Conservation (phyloP, 2,113 vertebrate species). For the Entelurus aequoreus region DNA sequence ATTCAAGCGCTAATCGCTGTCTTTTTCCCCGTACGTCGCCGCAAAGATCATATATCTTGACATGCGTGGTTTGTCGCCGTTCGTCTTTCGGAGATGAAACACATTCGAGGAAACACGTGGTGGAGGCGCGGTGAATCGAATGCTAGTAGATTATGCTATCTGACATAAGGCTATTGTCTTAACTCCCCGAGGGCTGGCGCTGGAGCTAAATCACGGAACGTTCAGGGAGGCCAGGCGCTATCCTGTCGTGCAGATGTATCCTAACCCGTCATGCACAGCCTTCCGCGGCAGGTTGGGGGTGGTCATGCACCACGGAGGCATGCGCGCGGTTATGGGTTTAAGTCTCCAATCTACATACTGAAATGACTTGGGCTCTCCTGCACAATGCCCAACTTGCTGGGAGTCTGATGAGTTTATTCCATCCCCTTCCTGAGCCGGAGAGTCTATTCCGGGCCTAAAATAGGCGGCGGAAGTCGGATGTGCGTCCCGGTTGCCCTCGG, state of each 20-base stretch:
- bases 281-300: slow-evolving; percentile 67
- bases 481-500: slow-evolving; percentile 57
- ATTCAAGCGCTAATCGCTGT: slow-evolving; percentile 30
- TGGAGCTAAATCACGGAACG: slow-evolving; percentile 55
- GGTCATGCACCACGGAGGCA: slow-evolving; percentile 55
- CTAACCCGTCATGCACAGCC: slow-evolving; percentile 64
- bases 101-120: slow-evolving; percentile 46
- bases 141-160: slow-evolving; percentile 57
- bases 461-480: slow-evolving; percentile 51
- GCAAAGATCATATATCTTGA: slow-evolving; percentile 42
- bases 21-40: slow-evolving; percentile 25
- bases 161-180: slow-evolving; percentile 62
- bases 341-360: slow-evolving; percentile 69
- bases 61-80: slow-evolving; percentile 24
- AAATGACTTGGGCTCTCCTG: slow-evolving; percentile 63
- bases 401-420: slow-evolving; percentile 70
- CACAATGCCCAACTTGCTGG: slow-evolving; percentile 68
- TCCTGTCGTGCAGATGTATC: slow-evolving; percentile 56
- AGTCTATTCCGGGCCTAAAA: slow-evolving; percentile 51
- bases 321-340: slow-evolving; percentile 62
- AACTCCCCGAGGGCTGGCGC: slow-evolving; percentile 51
- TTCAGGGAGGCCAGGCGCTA: slow-evolving; percentile 54
- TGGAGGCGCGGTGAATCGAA: slow-evolving; percentile 54
- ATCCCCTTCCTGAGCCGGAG: slow-evolving; percentile 54
- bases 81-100: slow-evolving; percentile 50